phyloP scores from a whole-genome alignment of 2,113 vertebrate species.

The Tragelaphus scriptus region DNA sequence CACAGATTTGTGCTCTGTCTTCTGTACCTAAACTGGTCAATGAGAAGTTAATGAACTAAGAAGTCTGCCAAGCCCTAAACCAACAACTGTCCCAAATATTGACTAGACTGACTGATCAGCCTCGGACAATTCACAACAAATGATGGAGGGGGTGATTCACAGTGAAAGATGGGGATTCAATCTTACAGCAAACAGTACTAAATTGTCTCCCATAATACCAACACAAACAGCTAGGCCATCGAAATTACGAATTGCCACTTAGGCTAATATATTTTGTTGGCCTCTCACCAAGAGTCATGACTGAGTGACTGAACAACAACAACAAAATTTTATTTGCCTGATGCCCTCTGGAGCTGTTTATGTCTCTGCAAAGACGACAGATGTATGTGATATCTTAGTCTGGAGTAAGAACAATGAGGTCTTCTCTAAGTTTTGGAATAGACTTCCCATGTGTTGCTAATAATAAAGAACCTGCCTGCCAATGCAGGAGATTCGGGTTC shows the following conservation, averaged over 20 bases:
- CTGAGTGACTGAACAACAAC: neutral
- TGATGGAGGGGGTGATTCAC: neutral
- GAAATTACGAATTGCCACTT: constrained; percentile 5
- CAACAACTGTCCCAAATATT: neutral
- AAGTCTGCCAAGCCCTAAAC: constrained; percentile 7
- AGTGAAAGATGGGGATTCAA: neutral
- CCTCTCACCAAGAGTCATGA: neutral
- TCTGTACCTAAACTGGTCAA: neutral
- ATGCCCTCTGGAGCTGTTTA: neutral
- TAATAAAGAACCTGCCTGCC: neutral
- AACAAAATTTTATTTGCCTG: neutral
- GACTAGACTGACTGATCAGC: neutral
- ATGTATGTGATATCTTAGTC: neutral
- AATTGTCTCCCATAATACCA: neutral
- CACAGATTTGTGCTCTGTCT: neutral
- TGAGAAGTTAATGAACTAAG: constrained; percentile 49
- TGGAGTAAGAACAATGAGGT: neutral
- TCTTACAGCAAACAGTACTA: neutral
- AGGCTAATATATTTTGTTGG: neutral
- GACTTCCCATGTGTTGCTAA: neutral
- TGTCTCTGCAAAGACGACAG: neutral
- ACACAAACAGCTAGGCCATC: neutral
- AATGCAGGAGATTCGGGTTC: neutral
- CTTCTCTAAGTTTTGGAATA: neutral
- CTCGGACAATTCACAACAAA: neutral